A percentile compares a stretch with the other conserved stretches of the same genome.
Evolutionary conservation across 1,140 invertebrate species (phyloP).

Genomic region (Drosophila aff.): DNA sequence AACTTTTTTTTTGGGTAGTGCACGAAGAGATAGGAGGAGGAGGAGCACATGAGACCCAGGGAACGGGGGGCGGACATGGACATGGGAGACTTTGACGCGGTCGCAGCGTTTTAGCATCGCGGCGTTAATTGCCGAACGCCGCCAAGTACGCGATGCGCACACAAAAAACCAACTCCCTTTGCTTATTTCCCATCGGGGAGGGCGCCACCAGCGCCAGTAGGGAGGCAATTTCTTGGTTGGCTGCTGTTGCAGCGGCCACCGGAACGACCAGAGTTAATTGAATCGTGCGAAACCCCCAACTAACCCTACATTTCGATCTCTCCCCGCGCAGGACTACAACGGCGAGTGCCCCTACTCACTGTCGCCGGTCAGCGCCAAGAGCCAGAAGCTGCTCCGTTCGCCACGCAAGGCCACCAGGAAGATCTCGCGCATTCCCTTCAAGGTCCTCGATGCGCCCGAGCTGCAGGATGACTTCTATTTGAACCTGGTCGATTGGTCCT

Average conservation of each 20-base stretch:
- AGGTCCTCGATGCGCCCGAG: conserved; percentile 98
- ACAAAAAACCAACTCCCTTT: conserved; percentile 50
- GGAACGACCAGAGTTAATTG: conserved; percentile 46
- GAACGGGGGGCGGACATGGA: neutral
- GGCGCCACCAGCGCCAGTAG: neutral
- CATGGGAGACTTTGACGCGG: conserved; percentile 34
- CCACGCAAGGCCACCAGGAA: conserved; percentile 97
- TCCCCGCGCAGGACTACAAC: conserved; percentile 86
- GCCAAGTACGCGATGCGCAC: conserved; percentile 70
- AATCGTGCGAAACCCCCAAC: neutral
- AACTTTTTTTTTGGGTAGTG: neutral
- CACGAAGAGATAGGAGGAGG: too few species aligned
- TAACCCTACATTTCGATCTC: neutral
- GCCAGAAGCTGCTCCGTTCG: conserved; percentile 96
- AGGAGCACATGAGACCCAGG: neutral
- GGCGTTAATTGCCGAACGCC: conserved; percentile 67
- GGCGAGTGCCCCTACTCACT: conserved; percentile 94
- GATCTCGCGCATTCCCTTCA: conserved; percentile 98
- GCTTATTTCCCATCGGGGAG: neutral
- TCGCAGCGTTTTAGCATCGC: conserved; percentile 64
- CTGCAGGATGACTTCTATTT: conserved; percentile 99
- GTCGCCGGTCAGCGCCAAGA: conserved; percentile 96
- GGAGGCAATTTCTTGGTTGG: conserved; percentile 53
- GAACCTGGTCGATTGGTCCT: conserved; percentile 99
- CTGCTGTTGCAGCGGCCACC: conserved; percentile 30